phyloP scores from a whole-genome alignment of 2,113 vertebrate species.

The Cryptotis parvus region DNA sequence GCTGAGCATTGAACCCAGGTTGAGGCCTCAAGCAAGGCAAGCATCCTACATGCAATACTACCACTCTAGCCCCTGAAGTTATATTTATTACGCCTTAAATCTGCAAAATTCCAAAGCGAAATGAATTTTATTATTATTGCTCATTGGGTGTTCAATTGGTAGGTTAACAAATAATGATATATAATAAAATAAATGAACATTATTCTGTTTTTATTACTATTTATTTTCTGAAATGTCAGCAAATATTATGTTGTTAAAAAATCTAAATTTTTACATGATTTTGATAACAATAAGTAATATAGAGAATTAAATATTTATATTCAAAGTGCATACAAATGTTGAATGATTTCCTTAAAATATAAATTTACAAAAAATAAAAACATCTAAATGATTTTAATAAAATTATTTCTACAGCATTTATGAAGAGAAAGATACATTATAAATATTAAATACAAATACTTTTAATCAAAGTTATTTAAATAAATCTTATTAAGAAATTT shows the following conservation, averaged over 20 bases:
- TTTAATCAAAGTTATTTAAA: conserved; percentile 46
- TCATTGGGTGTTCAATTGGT: background rate
- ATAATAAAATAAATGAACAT: conserved; percentile 1
- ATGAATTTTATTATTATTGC: conserved; percentile 44
- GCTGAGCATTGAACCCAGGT: no score
- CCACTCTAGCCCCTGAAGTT: no score
- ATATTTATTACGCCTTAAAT: background rate
- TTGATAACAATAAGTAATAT: background rate
- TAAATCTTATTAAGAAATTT: conserved; percentile 10
- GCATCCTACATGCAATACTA: no score
- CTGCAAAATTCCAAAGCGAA: conserved; percentile 42
- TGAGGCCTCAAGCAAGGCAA: no score
- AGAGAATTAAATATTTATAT: conserved; percentile 24
- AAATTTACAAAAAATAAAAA: background rate
- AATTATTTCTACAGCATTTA: conserved; percentile 32
- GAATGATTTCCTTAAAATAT: conserved; percentile 38
- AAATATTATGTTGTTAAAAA: conserved; percentile 23
- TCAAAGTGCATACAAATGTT: conserved; percentile 31
- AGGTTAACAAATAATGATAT: conserved; percentile 2
- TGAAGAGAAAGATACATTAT: background rate
- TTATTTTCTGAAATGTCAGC: conserved; percentile 19
- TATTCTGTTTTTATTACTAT: background rate
- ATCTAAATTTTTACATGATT: conserved; percentile 41
- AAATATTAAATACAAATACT: background rate
- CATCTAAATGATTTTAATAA: conserved; percentile 24